phyloP scores from a whole-genome alignment of 37 sponge, comb jelly and placozoan genomes.

The Halichondria panicea region DNA sequence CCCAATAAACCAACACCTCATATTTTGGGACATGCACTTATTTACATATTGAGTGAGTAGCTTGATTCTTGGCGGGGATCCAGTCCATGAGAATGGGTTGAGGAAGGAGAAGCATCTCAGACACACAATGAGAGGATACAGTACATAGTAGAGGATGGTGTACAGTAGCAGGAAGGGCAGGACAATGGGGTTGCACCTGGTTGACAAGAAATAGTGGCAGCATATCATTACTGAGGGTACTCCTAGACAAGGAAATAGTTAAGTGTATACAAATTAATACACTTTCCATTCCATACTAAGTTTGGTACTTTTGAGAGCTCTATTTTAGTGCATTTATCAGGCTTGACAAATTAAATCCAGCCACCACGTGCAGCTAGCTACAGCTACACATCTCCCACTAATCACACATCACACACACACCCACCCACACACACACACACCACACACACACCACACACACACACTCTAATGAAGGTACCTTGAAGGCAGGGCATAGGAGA shows the following conservation, averaged over 20 bases:
- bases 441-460: no score
- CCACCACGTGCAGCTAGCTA: not conserved
- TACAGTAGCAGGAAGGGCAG: not conserved
- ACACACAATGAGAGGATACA: not conserved
- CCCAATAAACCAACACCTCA: constrained; percentile 2
- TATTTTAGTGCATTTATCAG: not conserved
- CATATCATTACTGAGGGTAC: not conserved
- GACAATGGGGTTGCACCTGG: constrained; percentile 11
- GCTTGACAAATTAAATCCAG: not conserved
- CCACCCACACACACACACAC: no score
- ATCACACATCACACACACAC: not conserved
- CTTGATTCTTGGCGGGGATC: not conserved
- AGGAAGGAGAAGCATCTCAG: constrained; percentile 10
- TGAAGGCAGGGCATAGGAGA: constrained; percentile 8
- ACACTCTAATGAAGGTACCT: constrained; percentile 5
- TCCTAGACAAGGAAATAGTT: not conserved
- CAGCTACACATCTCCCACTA: not conserved
- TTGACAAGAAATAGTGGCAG: not conserved
- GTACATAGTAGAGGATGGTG: not conserved
- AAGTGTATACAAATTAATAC: not conserved
- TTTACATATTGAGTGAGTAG: constrained; percentile 27
- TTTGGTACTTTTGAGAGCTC: not conserved
- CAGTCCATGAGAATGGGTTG: not conserved
- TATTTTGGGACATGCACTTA: not conserved
- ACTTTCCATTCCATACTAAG: not conserved